A percentile compares a stretch with the other conserved stretches of the same genome.
Conservation (phyloP, 2,113 vertebrate species). For the Misgurnus mizolepis region DNA sequence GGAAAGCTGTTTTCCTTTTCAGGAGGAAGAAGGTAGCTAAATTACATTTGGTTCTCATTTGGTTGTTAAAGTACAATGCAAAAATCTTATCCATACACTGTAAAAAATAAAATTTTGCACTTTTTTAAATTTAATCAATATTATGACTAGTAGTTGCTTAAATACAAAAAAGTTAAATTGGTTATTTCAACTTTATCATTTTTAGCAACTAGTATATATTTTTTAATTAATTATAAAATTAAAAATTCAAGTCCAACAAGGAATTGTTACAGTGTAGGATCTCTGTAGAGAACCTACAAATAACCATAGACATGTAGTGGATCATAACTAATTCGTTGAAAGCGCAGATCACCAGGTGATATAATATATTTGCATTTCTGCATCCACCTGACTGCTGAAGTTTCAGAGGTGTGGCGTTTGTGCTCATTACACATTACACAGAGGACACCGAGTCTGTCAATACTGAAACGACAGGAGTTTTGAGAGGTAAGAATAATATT, state of each 20-base stretch:
- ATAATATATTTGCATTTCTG: constrained; percentile 6
- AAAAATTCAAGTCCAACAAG: too few species aligned
- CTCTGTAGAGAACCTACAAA: background rate
- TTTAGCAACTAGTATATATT: too few species aligned
- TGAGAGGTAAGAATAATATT: background rate
- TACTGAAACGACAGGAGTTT: background rate
- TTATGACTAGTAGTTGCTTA: too few species aligned
- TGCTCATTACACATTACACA: constrained; percentile 53
- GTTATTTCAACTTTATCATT: too few species aligned
- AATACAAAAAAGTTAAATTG: too few species aligned
- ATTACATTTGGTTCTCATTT: background rate
- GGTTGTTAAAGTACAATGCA: background rate
- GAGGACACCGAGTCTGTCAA: background rate
- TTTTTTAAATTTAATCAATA: too few species aligned
- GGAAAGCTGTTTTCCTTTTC: background rate
- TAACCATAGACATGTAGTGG: background rate
- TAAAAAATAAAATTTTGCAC: too few species aligned
- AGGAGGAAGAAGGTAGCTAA: too few species aligned
- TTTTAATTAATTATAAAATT: too few species aligned
- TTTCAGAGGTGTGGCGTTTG: constrained; percentile 60
- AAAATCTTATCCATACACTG: background rate
- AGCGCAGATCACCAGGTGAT: background rate
- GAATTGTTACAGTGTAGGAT: too few species aligned
- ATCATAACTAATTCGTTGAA: background rate
- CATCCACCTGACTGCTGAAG: background rate